Evolutionary conservation across 2,888 invertebrate species (phyloP).

Genomic region (Romanomermis culicivorax): DNA sequence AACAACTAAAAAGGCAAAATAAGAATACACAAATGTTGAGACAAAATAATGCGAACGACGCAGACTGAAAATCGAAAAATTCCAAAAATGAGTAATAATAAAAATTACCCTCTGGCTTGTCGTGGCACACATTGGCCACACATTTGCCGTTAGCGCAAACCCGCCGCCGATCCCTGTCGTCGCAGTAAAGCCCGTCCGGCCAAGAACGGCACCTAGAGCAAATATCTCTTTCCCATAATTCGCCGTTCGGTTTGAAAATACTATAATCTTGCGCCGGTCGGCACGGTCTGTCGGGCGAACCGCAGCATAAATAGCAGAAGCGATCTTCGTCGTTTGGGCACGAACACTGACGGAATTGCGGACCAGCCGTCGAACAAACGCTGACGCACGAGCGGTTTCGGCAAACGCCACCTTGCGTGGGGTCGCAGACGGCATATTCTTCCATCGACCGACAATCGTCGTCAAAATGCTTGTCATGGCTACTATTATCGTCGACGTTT

Average conservation of each 20-base stretch:
- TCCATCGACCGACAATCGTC: not conserved
- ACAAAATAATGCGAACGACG: no score
- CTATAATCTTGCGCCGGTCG: slow-evolving; percentile 20
- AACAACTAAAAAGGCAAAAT: no score
- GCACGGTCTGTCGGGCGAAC: slow-evolving; percentile 21
- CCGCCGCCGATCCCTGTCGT: slow-evolving; percentile 24
- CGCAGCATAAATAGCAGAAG: slow-evolving; percentile 28
- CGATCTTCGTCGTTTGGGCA: slow-evolving; percentile 27
- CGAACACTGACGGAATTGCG: slow-evolving; percentile 23
- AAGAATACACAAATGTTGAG: no score
- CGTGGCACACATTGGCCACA: slow-evolving; percentile 2
- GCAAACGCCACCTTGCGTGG: slow-evolving; percentile 3
- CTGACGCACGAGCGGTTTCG: not conserved
- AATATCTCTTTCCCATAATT: slow-evolving; percentile 26
- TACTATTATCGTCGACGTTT: no score
- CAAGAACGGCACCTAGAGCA: slow-evolving; percentile 22
- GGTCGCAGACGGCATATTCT: slow-evolving; percentile 2
- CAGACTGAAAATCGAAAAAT: no score
- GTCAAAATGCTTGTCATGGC: no score
- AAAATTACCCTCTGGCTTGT: not conserved
- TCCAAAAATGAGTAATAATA: no score
- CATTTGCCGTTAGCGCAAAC: slow-evolving; percentile 18
- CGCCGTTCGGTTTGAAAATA: slow-evolving; percentile 23
- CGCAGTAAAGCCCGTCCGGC: slow-evolving; percentile 22
- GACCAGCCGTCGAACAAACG: slow-evolving; percentile 18